Conservation (phyloP, 2,797 vertebrate species). For the Lepilemur septentrionalis region DNA sequence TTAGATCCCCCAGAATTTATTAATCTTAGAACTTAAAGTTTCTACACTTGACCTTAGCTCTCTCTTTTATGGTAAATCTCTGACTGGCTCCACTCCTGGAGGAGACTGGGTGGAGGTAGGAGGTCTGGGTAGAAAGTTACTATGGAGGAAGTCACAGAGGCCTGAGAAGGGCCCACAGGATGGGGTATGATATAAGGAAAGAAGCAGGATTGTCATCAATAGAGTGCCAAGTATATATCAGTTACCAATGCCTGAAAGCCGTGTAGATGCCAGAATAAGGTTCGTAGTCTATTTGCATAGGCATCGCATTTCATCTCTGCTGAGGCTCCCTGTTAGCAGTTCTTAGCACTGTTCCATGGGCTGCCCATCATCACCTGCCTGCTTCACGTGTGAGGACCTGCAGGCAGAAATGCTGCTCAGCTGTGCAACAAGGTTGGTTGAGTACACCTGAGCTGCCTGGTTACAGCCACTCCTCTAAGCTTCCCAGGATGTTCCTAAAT, state of each 20-base stretch:
- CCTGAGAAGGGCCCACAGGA: neutral
- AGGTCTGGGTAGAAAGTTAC: neutral
- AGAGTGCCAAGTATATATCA: neutral
- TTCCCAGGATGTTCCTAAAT: neutral
- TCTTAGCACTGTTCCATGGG: neutral
- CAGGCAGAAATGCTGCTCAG: neutral
- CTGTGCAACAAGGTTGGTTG: neutral
- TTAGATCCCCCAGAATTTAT: neutral
- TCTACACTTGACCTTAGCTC: neutral
- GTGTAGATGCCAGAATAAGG: neutral
- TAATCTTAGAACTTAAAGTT: neutral
- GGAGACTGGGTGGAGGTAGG: neutral
- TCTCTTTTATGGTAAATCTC: neutral
- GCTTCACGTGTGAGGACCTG: neutral
- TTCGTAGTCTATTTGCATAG: neutral
- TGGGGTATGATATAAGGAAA: neutral
- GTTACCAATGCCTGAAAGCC: neutral
- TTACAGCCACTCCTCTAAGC: neutral
- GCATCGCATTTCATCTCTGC: neutral
- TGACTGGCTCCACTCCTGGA: neutral
- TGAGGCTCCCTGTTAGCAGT: neutral
- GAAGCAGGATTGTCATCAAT: neutral
- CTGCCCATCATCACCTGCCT: neutral
- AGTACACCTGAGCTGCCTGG: neutral
- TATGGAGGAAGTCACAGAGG: neutral